Evolutionary conservation across 2,888 invertebrate species (phyloP), one percentile per base, ranked within the genome.

Genomic region (Conistra vaccinii): DNA sequence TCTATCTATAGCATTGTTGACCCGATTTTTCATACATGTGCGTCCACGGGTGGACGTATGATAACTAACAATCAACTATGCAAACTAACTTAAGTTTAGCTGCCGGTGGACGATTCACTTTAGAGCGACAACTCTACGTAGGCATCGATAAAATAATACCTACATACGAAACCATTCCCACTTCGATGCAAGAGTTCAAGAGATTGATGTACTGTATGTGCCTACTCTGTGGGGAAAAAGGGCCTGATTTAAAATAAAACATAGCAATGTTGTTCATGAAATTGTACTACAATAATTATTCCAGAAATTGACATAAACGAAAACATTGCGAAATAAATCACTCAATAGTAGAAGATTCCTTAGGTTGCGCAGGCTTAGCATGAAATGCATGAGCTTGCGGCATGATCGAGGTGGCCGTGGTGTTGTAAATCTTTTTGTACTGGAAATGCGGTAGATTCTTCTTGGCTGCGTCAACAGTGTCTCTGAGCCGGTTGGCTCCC

Each of bases 371-470:
- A 53, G 68, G 48, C 45, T 81, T 77, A 14, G 73, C 10, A 10
- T 85, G 73, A 29, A 83, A 60, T 3, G 81, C 74, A 73, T 95
- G 94, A 20, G 95, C 94, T 53, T 90, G 88, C 0, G 92, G 89
- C 69, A 93, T 83, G 71, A 96, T 95, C 1, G 88, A 85, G 4
- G 93, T 95, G 7, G 96, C 96, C 10, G 96, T 95, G 12, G 92
- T 89, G 69, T 96, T 96, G 29, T 91, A 89, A 63, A 95, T 89
- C 69, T 87, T 92, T 65, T 90, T 91, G 80, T 95, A 96, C 76
- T 95, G 95, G 68, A 96, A 96, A 82, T 96, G 95, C 0, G 94
- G 93, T 58, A 96, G 88, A 81, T 91, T 91, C 72, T 90, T 93
- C 73, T 91, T 94, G 3, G 96, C 96, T 23, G 91, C 93, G 0